phyloP scores from a whole-genome alignment of 1,140 invertebrate genomes.

The Atta cephalotes region DNA sequence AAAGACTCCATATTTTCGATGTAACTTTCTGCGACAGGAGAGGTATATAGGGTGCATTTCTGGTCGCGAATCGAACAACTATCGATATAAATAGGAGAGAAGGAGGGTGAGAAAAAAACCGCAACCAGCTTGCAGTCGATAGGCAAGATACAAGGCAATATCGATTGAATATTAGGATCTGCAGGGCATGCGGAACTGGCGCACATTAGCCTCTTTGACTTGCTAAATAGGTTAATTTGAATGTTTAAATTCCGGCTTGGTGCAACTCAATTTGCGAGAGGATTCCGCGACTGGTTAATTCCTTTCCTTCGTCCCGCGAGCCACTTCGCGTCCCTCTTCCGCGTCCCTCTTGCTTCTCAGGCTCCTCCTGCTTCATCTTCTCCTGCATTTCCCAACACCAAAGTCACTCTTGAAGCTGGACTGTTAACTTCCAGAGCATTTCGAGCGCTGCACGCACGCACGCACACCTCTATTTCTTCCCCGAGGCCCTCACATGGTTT shows the following conservation, averaged over 20 bases:
- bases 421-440: constrained; percentile 69
- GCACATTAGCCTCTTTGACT: constrained; percentile 83
- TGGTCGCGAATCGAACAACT: constrained; percentile 30
- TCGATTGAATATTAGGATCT: constrained; percentile 83
- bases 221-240: constrained; percentile 85
- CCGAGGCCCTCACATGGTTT: constrained; percentile 19
- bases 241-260: constrained; percentile 84
- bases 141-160: constrained; percentile 75
- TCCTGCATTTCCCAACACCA: constrained; percentile 40
- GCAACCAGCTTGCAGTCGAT: neutral
- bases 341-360: neutral
- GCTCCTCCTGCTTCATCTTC: neutral
- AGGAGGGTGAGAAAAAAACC: constrained; percentile 7
- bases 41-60: neutral
- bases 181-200: constrained; percentile 67
- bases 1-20: neutral
- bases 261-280: constrained; percentile 84
- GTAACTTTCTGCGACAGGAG: neutral
- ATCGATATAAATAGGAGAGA: constrained; percentile 14
- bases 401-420: constrained; percentile 61
- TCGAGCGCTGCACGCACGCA: constrained; percentile 12
- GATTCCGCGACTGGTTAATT: constrained; percentile 82
- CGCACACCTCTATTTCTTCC: neutral
- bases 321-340: constrained; percentile 20
- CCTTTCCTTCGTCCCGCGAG: constrained; percentile 73